Conservation (phyloP, 2,888 invertebrate species). For the Drosophila aldrichi region DNA sequence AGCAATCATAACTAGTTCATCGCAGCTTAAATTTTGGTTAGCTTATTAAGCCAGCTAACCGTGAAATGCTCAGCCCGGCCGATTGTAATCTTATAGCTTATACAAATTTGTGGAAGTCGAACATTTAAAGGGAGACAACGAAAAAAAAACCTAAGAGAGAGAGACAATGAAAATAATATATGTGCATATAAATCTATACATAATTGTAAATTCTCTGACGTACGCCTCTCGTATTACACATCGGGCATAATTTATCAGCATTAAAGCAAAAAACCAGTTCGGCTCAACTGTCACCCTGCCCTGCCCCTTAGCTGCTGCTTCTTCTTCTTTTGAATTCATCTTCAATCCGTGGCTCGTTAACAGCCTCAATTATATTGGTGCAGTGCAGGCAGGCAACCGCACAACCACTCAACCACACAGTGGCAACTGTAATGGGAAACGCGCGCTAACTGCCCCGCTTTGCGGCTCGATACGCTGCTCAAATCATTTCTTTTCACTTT, state of each 20-base stretch:
- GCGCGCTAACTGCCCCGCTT: constrained; percentile 25
- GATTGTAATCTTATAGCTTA: constrained; percentile 38
- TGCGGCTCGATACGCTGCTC: constrained; percentile 29
- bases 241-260: constrained; percentile 66
- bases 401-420: constrained; percentile 45
- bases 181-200: constrained; percentile 29
- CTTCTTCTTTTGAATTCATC: constrained; percentile 10
- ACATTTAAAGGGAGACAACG: not conserved
- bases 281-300: constrained; percentile 21
- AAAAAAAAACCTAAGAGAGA: too few relatives aligned
- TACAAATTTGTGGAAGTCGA: constrained; percentile 29
- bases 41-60: constrained; percentile 12
- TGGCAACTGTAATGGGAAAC: constrained; percentile 52
- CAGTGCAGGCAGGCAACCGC: constrained; percentile 44
- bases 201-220: constrained; percentile 44
- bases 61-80: constrained; percentile 22
- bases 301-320: not conserved
- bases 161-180: constrained; percentile 33
- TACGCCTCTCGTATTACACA: constrained; percentile 56
- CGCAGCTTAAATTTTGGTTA: constrained; percentile 29
- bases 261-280: constrained; percentile 65
- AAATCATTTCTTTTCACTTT: constrained; percentile 11
- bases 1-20: constrained; percentile 27
- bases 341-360: constrained; percentile 27
- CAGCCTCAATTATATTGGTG: constrained; percentile 59